Conservation (phyloP, 2,888 invertebrate species). For the Lithosia quadra region DNA sequence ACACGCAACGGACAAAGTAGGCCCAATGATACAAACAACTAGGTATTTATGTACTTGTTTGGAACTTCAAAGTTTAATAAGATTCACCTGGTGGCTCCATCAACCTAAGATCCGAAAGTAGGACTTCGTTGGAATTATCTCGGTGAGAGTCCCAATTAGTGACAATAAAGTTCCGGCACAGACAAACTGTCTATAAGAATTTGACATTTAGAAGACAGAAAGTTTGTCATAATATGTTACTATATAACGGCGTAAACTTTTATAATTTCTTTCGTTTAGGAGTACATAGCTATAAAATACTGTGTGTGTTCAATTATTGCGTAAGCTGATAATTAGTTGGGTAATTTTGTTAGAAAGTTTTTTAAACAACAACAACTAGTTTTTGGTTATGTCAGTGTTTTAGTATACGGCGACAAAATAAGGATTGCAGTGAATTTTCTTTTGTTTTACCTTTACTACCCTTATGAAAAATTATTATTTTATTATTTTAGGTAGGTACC, state of each 20-base stretch:
- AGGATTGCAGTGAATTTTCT: neutral
- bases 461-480: neutral
- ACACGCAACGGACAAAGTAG: neutral
- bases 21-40: neutral
- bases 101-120: neutral
- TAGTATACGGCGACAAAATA: neutral
- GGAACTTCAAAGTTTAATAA: neutral
- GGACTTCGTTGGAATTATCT: neutral
- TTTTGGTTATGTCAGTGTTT: neutral
- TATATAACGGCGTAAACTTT: neutral
- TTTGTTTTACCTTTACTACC: neutral
- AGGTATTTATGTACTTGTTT: neutral
- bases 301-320: neutral
- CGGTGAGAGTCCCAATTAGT: neutral
- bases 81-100: neutral
- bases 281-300: neutral
- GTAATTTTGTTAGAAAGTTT: neutral
- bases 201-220: slow-evolving; percentile 1
- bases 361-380: neutral
- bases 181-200: neutral
- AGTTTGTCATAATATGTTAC: neutral
- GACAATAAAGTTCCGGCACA: neutral
- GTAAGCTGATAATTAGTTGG: slow-evolving; percentile 6
- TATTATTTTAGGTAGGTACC: neutral
- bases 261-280: slow-evolving; percentile 1